Percentiles rank a stretch among this genome's conserved stretches.
Evolutionary conservation across 2,113 vertebrate species (phyloP).

Genomic region (Mormyrus iriodes): DNA sequence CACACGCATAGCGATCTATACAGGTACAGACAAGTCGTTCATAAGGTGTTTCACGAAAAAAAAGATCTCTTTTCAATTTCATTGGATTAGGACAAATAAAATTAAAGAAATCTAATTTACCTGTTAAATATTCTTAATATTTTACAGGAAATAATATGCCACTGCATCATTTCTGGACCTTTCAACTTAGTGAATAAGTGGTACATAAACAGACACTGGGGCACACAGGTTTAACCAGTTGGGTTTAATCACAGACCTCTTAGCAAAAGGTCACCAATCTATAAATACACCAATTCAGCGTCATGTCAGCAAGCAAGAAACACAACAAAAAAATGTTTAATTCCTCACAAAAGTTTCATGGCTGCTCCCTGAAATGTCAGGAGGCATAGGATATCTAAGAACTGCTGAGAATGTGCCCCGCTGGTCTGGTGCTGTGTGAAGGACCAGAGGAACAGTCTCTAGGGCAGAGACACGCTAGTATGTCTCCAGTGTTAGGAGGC

Average conservation of each 20-base stretch:
- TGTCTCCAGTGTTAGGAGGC: not conserved
- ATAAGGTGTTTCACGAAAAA: not conserved
- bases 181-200: not conserved
- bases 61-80: not conserved
- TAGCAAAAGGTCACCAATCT: not conserved
- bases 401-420: not conserved
- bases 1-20: not conserved
- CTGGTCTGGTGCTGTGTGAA: not conserved
- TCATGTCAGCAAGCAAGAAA: not conserved
- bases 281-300: not conserved
- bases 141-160: not conserved
- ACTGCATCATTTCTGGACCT: not conserved
- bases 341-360: not conserved
- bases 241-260: not conserved
- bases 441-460: not conserved
- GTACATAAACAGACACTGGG: not conserved
- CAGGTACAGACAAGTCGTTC: not conserved
- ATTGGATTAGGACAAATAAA: not conserved
- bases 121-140: not conserved
- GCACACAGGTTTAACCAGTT: not conserved
- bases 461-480: not conserved
- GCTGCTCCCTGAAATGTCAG: not conserved
- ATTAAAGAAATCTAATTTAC: not conserved
- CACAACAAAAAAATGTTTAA: not conserved
- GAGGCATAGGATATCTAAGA: not conserved